Conservation (phyloP, 2,888 invertebrate genomes). For the Orgyia antiqua region DNA sequence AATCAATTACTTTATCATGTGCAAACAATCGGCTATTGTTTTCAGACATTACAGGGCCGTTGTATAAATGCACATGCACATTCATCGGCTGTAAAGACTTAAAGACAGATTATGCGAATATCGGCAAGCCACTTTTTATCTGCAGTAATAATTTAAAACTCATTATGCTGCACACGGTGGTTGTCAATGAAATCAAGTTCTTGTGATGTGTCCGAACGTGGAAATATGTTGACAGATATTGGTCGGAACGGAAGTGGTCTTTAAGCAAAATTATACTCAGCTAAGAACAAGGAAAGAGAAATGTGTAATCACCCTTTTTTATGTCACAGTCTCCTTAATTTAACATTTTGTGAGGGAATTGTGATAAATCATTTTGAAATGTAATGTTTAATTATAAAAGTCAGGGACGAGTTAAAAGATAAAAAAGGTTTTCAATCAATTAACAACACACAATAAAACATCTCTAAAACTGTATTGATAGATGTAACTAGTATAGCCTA, state of each 20-base stretch:
- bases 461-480: too few relatives aligned
- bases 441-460: too few relatives aligned
- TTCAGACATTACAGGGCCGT: not conserved
- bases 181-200: conserved; percentile 75
- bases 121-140: conserved; percentile 66
- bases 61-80: not conserved
- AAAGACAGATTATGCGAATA: conserved; percentile 63
- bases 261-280: conserved; percentile 70
- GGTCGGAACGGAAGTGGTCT: conserved; percentile 71
- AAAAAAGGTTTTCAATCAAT: too few relatives aligned
- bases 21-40: conserved; percentile 12
- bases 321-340: conserved; percentile 46
- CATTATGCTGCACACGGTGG: conserved; percentile 68
- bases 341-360: conserved; percentile 17
- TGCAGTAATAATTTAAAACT: conserved; percentile 74
- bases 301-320: conserved; percentile 52
- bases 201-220: conserved; percentile 73
- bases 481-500: too few relatives aligned
- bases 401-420: too few relatives aligned
- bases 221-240: conserved; percentile 77
- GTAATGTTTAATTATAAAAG: too few relatives aligned
- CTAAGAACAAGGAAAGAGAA: conserved; percentile 68
- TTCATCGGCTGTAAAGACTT: conserved; percentile 40
- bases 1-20: too few relatives aligned
- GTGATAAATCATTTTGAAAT: conserved; percentile 4